Conservation (phyloP, 2,113 vertebrate species). For the Pomatorhinus ruficollis region DNA sequence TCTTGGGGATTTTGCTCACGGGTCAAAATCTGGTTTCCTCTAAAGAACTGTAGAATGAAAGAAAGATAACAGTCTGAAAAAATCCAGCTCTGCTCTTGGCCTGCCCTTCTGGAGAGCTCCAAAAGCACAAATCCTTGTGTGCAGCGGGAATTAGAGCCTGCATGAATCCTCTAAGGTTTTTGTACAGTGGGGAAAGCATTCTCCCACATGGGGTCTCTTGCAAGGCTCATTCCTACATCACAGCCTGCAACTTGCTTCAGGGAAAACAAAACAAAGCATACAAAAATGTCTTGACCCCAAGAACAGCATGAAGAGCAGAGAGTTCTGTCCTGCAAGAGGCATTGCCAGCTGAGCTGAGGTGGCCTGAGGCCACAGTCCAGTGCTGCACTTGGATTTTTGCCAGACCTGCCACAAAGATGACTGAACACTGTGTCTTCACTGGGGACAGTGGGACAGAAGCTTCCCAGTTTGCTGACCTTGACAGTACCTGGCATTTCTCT, state of each 20-base stretch:
- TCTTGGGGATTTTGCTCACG: not conserved
- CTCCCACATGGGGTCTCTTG: not conserved
- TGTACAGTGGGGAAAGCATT: not conserved
- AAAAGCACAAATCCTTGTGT: not conserved
- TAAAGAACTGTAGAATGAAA: not conserved
- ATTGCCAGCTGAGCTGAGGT: not conserved
- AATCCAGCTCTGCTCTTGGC: not conserved
- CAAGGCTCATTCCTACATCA: not conserved
- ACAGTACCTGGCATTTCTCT: not conserved
- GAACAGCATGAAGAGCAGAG: not conserved
- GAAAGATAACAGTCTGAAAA: not conserved
- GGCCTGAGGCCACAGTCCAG: not conserved
- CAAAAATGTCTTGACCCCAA: not conserved
- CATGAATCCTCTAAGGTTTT: not conserved
- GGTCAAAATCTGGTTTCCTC: not conserved
- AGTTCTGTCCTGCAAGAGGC: not conserved
- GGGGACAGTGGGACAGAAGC: not conserved
- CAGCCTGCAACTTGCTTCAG: not conserved
- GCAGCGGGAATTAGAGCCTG: not conserved
- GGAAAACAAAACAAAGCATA: not conserved
- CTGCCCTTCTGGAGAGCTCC: not conserved
- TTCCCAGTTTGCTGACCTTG: not conserved
- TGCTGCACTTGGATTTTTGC: not conserved
- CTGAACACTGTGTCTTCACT: not conserved
- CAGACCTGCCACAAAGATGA: not conserved